These are phyloP conservation scores for Archivesica marissinica DNA, from an alignment of 1,140 invertebrate genomes.

Conservation along the genomic window DNA sequence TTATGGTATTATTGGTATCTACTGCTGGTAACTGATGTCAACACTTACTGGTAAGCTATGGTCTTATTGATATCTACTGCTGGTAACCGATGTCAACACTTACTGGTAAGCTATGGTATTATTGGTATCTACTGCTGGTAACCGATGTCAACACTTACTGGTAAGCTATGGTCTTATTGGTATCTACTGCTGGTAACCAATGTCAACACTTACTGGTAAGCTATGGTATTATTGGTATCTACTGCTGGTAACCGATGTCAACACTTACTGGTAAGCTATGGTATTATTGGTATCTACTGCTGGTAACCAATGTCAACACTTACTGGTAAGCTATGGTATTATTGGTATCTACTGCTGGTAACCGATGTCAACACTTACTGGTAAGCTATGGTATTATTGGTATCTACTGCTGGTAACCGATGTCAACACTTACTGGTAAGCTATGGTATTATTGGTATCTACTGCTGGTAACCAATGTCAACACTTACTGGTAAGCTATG, in stretches of 20 bases:
- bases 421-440: constrained; percentile 91
- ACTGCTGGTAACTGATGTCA: too few relatives aligned
- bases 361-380: constrained; percentile 90
- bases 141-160: constrained; percentile 90
- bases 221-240: too few relatives aligned
- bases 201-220: constrained; percentile 91
- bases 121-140: constrained; percentile 88
- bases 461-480: constrained; percentile 89
- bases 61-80: too few relatives aligned
- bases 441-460: too few relatives aligned
- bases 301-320: constrained; percentile 89
- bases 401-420: constrained; percentile 89
- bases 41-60: too few relatives aligned
- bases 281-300: constrained; percentile 88
- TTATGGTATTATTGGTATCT: background rate
- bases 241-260: constrained; percentile 89
- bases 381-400: too few relatives aligned
- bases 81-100: too few relatives aligned
- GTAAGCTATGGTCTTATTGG: constrained; percentile 92
- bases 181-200: constrained; percentile 89
- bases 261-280: constrained; percentile 92
- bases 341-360: constrained; percentile 88
- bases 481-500: constrained; percentile 92
- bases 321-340: too few relatives aligned
- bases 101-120: too few relatives aligned